Percentiles rank a stretch among this genome's conserved stretches.
These are phyloP conservation scores for Palaemon carinicauda DNA, from an alignment of 1,140 invertebrate genomes.

Conservation along the genomic window DNA sequence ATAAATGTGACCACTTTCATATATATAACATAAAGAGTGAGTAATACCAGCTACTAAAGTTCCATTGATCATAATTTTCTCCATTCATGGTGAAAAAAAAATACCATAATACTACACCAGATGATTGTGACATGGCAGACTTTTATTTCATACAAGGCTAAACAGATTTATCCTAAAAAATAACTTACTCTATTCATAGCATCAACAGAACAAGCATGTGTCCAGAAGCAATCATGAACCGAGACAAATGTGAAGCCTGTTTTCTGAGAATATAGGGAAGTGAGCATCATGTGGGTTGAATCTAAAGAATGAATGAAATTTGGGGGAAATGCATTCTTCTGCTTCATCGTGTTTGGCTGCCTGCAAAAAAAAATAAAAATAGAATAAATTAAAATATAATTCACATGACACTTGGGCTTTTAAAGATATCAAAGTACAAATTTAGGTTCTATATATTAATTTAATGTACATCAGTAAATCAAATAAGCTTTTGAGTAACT, in stretches of 20 bases:
- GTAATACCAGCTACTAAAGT: too few relatives aligned
- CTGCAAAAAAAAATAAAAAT: slow-evolving; percentile 67
- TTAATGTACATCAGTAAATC: neutral
- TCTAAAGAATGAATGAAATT: slow-evolving; percentile 99
- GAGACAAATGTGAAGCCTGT: slow-evolving; percentile 90
- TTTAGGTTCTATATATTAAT: neutral
- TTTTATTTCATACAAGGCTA: too few relatives aligned
- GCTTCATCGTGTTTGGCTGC: slow-evolving; percentile 86
- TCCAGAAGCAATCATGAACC: slow-evolving; percentile 99
- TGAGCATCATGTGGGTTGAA: slow-evolving; percentile 99
- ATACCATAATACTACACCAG: neutral
- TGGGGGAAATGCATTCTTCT: slow-evolving; percentile 98
- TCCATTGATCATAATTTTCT: neutral
- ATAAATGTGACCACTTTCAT: too few relatives aligned
- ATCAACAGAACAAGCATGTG: slow-evolving; percentile 87
- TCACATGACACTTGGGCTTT: neutral
- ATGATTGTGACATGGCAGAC: neutral
- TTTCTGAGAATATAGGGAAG: slow-evolving; percentile 84
- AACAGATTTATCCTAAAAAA: neutral
- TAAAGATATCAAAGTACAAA: too few relatives aligned
- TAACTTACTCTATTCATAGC: slow-evolving; percentile 77
- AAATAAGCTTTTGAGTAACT: too few relatives aligned
- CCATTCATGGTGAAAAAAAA: neutral
- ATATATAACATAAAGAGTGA: too few relatives aligned
- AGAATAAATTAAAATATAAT: neutral